These are phyloP conservation scores for Luffia ferchaultella DNA, from an alignment of 2,888 invertebrate genomes.

Conservation along the genomic window DNA sequence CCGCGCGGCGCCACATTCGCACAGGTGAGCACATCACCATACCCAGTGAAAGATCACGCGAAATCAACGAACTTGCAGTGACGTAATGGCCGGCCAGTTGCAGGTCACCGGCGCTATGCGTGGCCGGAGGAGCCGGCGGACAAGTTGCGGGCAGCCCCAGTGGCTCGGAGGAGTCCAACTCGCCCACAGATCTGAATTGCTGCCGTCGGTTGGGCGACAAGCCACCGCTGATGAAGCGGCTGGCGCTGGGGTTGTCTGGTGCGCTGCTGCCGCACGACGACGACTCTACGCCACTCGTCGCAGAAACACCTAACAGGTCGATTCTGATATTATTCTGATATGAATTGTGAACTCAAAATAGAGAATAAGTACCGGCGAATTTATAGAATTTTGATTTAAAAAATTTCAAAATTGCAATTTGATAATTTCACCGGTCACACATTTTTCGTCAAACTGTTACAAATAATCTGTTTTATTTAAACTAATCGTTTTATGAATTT, in stretches of 20 bases:
- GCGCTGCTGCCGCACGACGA: conserved; percentile 59
- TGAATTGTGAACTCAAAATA: too few relatives aligned
- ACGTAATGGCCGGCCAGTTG: background rate
- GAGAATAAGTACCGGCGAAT: too few relatives aligned
- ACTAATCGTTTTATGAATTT: too few relatives aligned
- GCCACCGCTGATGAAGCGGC: conserved; percentile 80
- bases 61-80: conserved; percentile 1
- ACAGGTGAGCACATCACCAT: too few relatives aligned
- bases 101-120: conserved; percentile 59
- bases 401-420: too few relatives aligned
- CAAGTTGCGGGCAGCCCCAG: conserved; percentile 56
- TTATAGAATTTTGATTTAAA: background rate
- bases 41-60: too few relatives aligned
- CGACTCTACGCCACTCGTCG: conserved; percentile 80
- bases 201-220: conserved; percentile 78
- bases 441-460: too few relatives aligned
- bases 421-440: too few relatives aligned
- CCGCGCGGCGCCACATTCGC: conserved; percentile 65
- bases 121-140: conserved; percentile 67
- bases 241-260: conserved; percentile 78
- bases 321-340: too few relatives aligned
- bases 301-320: conserved; percentile 68
- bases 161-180: conserved; percentile 87
- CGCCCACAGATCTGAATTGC: conserved; percentile 86
- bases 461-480: too few relatives aligned